These are phyloP conservation scores for Willowsia nigromaculata DNA, from an alignment of 2,888 invertebrate genomes.

Conservation along the genomic window DNA sequence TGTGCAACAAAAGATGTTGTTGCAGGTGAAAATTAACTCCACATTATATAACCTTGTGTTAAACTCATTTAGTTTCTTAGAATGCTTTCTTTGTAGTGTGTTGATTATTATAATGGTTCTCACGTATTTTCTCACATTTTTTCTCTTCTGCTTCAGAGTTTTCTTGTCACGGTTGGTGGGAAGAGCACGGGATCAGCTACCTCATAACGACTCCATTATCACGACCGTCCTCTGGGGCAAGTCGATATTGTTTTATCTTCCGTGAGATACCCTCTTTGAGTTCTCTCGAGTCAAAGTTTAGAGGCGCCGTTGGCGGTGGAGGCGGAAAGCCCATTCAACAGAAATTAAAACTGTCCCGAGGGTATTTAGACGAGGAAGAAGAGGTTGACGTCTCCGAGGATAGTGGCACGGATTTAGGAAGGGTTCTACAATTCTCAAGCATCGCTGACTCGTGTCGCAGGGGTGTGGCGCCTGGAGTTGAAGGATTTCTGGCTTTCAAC, in stretches of 20 bases:
- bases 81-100: neutral
- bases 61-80: neutral
- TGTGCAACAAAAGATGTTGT: conserved; percentile 82
- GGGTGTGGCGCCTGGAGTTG: conserved; percentile 82
- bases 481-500: conserved; percentile 85
- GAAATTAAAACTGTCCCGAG: conserved; percentile 67
- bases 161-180: conserved; percentile 94
- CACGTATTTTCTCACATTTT: neutral
- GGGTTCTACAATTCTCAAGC: conserved; percentile 83
- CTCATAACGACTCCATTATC: conserved; percentile 89
- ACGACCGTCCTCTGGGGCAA: conserved; percentile 85
- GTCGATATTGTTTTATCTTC: conserved; percentile 89
- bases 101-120: neutral
- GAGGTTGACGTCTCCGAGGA: conserved; percentile 62
- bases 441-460: conserved; percentile 86
- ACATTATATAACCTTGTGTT: neutral
- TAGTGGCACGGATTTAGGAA: conserved; percentile 75
- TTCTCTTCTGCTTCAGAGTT: conserved; percentile 84
- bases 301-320: conserved; percentile 40
- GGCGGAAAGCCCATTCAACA: conserved; percentile 52
- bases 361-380: conserved; percentile 65
- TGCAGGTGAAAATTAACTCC: conserved; percentile 54
- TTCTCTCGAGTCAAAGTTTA: conserved; percentile 59
- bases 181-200: conserved; percentile 91
- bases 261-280: conserved; percentile 81